Conservation (phyloP, 2,113 vertebrate species). For the Delphinapterus leucas region DNA sequence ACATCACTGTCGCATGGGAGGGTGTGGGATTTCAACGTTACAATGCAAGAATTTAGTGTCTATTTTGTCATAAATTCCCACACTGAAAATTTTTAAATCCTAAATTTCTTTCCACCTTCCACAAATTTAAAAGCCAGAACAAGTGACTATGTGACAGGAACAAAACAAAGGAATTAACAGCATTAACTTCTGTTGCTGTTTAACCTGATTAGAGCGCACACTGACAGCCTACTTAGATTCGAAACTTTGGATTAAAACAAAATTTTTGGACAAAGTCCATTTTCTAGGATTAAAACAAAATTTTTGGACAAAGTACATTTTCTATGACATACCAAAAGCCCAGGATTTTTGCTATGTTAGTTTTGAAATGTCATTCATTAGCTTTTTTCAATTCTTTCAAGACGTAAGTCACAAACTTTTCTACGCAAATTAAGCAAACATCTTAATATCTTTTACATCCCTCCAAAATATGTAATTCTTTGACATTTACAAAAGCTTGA, state of each 20-base stretch:
- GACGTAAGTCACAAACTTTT: not conserved
- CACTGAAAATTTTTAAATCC: not conserved
- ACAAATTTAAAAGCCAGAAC: not conserved
- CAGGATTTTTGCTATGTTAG: not conserved
- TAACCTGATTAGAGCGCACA: not conserved
- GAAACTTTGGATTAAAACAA: not conserved
- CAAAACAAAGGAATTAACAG: not conserved
- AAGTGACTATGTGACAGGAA: not conserved
- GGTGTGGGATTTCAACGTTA: not conserved
- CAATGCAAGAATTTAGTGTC: not conserved
- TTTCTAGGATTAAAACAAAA: not conserved
- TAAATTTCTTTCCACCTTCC: not conserved
- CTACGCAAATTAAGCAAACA: not conserved
- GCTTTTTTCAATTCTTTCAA: not conserved
- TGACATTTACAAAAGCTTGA: not conserved
- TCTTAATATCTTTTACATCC: not conserved
- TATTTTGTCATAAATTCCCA: not conserved
- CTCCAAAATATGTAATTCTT: not conserved
- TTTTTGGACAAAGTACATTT: not conserved
- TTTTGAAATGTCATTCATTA: not conserved
- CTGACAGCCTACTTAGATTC: not conserved
- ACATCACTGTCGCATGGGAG: not conserved
- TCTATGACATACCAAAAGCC: not conserved
- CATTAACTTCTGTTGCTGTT: not conserved
- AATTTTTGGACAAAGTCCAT: not conserved